A percentile compares a stretch with the other conserved stretches of the same genome.
These are phyloP conservation scores for Heliangelus exortis DNA, from an alignment of 2,797 vertebrate species.

Conservation along the genomic window DNA sequence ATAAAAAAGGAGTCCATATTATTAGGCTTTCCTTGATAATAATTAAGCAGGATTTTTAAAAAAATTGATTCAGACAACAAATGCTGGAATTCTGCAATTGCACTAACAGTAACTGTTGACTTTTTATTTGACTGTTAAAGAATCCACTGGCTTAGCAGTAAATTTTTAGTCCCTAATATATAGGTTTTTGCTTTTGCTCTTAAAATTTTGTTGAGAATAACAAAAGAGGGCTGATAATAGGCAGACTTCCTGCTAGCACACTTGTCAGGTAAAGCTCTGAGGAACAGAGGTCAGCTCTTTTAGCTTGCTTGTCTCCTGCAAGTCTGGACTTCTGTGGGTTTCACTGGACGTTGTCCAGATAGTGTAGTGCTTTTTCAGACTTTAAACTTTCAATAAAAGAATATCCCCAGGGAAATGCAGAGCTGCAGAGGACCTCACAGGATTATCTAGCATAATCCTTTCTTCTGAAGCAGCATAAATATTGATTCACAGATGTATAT, in stretches of 20 bases:
- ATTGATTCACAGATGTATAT: background rate
- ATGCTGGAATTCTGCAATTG: background rate
- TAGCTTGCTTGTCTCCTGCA: background rate
- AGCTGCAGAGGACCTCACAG: background rate
- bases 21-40: background rate
- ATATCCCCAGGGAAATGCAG: background rate
- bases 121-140: background rate
- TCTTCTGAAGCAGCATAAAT: background rate
- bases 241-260: background rate
- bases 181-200: background rate
- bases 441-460: background rate
- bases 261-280: background rate
- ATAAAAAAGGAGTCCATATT: background rate
- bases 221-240: background rate
- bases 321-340: background rate
- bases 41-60: background rate
- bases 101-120: background rate
- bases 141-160: background rate
- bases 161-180: background rate
- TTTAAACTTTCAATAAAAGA: background rate
- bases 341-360: background rate
- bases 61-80: background rate
- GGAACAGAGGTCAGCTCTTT: background rate
- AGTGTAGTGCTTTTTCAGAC: background rate
- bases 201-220: background rate